Evolutionary conservation across 2,888 invertebrate species (phyloP), one percentile per base, ranked within the genome.

Genomic region (Operophtera brumata): DNA sequence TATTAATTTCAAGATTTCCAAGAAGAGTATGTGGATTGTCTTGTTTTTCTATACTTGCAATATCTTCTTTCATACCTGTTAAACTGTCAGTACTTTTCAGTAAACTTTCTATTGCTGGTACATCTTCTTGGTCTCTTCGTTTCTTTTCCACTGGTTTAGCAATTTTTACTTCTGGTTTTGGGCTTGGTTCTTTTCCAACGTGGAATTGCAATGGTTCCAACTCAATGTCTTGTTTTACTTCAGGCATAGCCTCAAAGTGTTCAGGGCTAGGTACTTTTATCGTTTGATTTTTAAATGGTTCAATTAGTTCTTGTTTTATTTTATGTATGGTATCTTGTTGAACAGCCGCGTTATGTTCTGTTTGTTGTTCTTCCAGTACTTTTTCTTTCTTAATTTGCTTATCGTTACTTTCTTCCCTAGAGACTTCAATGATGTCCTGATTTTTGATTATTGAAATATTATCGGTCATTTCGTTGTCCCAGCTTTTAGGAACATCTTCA

Each of bases 101-200:
- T 9, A 39, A 37, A 12, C 35, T 40, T 39, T 47, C 51, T 3
- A 6, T 35, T 6, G 9, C 35, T 39, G 13, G 20, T n/a, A 11
- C 9, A 25, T 72, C 68, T 39, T 67, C 60, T 46, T 70, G 66
- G 11, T 56, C 74, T 71, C 81, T 82, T 1, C 66, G 67, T 68
- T 83, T 87, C 53, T 82, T 85, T 54, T 85, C 82, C 1, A 85
- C 84, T 5, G 86, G 83, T 65, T 87, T 86, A 8, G 75, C 81
- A 13, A 85, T 82, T 76, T 76, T 82, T 13, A 84, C 78, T 72
- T 83, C 84, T 10, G 71, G 64, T 65, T 78, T 82, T 2, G 65
- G 64, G 56, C 61, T 69, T 28, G 55, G 62, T 51, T 75, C 70
- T 42, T 63, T 64, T 44, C 45, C 48, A 40, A 10, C 43, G n/a